Percentiles rank a stretch among this genome's conserved stretches.
Conservation (phyloP, 2,797 vertebrate species). For the Acomys russatus region DNA sequence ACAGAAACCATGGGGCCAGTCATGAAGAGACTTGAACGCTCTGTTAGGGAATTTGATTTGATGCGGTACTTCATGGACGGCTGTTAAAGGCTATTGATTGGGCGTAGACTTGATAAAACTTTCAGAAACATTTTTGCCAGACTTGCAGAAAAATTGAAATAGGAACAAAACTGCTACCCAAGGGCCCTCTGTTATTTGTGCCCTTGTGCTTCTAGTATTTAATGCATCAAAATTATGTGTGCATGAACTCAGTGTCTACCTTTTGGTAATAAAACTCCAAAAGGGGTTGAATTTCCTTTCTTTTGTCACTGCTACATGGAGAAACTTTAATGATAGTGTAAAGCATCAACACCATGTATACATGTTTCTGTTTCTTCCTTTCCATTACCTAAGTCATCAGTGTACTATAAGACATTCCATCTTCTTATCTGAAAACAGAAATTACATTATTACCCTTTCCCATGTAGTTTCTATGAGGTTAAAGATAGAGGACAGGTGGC, state of each 20-base stretch:
- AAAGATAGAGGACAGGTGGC: background rate
- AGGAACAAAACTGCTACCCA: slow-evolving; percentile 22
- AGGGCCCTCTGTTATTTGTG: background rate
- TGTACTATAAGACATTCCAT: background rate
- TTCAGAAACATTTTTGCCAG: slow-evolving; percentile 22
- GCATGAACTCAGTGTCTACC: slow-evolving; percentile 24
- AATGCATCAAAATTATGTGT: background rate
- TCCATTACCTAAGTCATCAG: background rate
- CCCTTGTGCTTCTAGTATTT: background rate
- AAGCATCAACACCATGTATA: background rate
- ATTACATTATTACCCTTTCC: background rate
- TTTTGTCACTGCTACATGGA: slow-evolving; percentile 47
- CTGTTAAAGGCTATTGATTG: slow-evolving; percentile 43
- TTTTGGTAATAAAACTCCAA: slow-evolving; percentile 60
- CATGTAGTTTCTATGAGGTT: background rate
- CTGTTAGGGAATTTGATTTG: background rate
- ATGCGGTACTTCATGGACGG: background rate
- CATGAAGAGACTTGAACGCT: background rate
- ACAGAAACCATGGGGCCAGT: background rate
- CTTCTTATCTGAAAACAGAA: background rate
- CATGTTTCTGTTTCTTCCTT: background rate
- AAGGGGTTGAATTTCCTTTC: slow-evolving; percentile 47
- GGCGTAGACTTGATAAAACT: background rate
- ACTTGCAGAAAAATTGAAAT: slow-evolving; percentile 12
- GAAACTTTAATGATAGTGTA: slow-evolving; percentile 33